These are phyloP conservation scores for Lucinisca nassula DNA, from an alignment of 2,888 invertebrate genomes.

Conservation along the genomic window DNA sequence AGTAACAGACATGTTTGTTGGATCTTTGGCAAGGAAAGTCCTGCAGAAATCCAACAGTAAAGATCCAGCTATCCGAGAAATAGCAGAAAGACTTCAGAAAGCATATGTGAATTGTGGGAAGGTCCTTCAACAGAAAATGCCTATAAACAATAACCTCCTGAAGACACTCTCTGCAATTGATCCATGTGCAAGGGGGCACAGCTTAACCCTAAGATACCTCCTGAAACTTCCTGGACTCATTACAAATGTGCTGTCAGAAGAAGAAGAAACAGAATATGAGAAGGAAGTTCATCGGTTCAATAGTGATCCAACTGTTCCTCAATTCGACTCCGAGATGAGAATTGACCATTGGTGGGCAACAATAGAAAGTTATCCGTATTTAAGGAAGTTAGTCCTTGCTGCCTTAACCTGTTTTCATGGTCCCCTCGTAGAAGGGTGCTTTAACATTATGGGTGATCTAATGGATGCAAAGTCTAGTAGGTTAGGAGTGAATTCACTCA, in stretches of 20 bases:
- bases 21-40: background rate
- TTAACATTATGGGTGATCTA: no score
- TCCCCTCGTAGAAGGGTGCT: no score
- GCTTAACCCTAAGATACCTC: slow-evolving; percentile 30
- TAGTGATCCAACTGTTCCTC: slow-evolving; percentile 26
- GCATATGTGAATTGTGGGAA: slow-evolving; percentile 18
- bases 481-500: no score
- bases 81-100: background rate
- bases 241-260: slow-evolving; percentile 45
- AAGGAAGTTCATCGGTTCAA: slow-evolving; percentile 41
- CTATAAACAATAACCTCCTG: slow-evolving; percentile 58
- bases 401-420: no score
- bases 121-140: slow-evolving; percentile 58
- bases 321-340: background rate
- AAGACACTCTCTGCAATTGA: slow-evolving; percentile 51
- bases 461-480: no score
- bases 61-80: background rate
- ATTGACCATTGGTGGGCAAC: slow-evolving; percentile 53
- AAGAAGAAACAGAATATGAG: slow-evolving; percentile 28
- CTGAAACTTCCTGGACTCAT: slow-evolving; percentile 43
- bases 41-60: background rate
- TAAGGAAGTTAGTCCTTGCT: background rate
- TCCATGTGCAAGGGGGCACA: slow-evolving; percentile 55
- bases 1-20: slow-evolving; percentile 30
- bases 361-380: background rate